Evolutionary conservation across 1,140 invertebrate genomes (phyloP).

Genomic region (Dermatophagoides farinae): DNA sequence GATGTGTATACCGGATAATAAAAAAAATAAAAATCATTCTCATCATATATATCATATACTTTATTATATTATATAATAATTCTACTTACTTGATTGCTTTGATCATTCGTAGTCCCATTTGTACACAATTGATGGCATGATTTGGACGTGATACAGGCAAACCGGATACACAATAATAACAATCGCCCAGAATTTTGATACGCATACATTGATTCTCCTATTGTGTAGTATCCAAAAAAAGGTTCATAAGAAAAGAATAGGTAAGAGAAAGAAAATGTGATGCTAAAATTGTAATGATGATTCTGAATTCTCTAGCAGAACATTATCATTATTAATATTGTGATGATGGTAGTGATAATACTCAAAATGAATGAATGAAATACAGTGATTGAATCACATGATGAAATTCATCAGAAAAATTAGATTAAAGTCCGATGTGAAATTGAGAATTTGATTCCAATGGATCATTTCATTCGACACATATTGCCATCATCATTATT

Average conservation of each 20-base stretch:
- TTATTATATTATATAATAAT: not conserved
- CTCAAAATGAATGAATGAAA: not conserved
- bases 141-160: conserved; percentile 71
- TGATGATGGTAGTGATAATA: no score
- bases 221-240: conserved; percentile 10
- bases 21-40: conserved; percentile 2
- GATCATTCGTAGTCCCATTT: conserved; percentile 92
- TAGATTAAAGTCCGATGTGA: not conserved
- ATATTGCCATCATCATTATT: no score
- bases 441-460: no score
- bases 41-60: no score
- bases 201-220: conserved; percentile 85
- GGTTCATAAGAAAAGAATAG: not conserved
- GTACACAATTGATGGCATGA: conserved; percentile 84
- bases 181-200: conserved; percentile 86
- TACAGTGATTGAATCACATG: not conserved
- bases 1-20: not conserved
- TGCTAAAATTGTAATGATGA: not conserved
- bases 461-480: no score
- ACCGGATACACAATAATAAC: conserved; percentile 88
- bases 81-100: conserved; percentile 63
- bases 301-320: not conserved
- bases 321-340: no score
- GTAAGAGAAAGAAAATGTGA: not conserved
- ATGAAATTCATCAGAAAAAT: not conserved